These are phyloP conservation scores for Cynopterus sphinx DNA, from an alignment of 2,797 vertebrate species.

Conservation along the genomic window DNA sequence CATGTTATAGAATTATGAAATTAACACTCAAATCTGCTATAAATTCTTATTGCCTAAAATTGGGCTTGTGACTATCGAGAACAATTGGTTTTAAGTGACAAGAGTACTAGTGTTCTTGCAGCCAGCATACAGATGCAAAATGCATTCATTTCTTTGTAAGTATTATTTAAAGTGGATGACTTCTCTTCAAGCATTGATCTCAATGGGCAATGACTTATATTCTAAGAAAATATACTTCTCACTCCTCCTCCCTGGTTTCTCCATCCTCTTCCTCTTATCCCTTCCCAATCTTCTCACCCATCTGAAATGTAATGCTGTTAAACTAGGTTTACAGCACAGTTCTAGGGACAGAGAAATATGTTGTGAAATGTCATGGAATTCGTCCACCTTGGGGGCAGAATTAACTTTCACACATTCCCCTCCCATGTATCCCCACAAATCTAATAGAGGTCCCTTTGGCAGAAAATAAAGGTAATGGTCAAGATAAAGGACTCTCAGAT, in stretches of 20 bases:
- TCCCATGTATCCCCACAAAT: background rate
- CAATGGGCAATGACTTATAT: conserved; percentile 50
- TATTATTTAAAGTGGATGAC: conserved; percentile 24
- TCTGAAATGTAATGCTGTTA: conserved; percentile 1
- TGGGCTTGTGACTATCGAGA: background rate
- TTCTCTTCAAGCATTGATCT: conserved; percentile 31
- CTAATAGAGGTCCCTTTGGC: background rate
- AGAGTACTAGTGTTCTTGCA: background rate
- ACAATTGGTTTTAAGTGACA: conserved; percentile 25
- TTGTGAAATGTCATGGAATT: conserved; percentile 16
- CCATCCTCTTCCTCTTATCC: background rate
- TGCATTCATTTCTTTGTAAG: conserved; percentile 33
- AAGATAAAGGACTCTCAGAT: background rate
- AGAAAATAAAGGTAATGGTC: conserved; percentile 40
- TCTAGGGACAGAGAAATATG: conserved; percentile 11
- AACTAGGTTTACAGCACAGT: conserved; percentile 32
- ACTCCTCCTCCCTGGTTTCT: background rate
- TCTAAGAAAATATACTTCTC: background rate
- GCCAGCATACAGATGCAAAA: conserved; percentile 47
- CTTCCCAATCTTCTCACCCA: conserved; percentile 13
- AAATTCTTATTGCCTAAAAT: conserved; percentile 29
- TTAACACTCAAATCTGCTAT: conserved; percentile 7
- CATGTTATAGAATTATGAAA: conserved; percentile 30
- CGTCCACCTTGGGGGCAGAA: background rate
- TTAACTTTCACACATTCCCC: background rate